Evolutionary conservation across 92 coral and sea anemone species (phyloP).

Genomic region (Epizoanthus scotinus): DNA sequence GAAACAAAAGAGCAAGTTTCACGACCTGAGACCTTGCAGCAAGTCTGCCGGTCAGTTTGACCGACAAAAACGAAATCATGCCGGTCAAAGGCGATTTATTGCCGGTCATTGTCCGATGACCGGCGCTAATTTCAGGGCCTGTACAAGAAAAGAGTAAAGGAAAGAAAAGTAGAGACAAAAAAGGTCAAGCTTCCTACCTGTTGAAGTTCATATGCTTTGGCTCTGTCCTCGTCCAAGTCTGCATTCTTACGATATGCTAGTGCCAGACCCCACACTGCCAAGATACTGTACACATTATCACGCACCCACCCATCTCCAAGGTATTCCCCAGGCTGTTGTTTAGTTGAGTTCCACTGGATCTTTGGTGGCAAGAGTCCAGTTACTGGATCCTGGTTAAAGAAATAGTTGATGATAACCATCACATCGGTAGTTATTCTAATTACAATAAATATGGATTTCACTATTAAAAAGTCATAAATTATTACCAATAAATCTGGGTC

Average conservation of each 20-base stretch:
- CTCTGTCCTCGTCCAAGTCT: constrained; percentile 96
- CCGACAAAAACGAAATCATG: no score
- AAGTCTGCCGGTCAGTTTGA: no score
- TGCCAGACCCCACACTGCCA: constrained; percentile 98
- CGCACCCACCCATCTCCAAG: constrained; percentile 96
- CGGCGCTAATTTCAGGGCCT: no score
- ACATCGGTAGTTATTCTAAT: no score
- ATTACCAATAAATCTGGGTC: no score
- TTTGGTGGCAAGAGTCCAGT: constrained; percentile 95
- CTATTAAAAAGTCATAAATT: no score
- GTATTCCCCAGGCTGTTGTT: constrained; percentile 59
- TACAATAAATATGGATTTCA: no score
- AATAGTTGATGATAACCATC: neutral
- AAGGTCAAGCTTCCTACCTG: constrained; percentile 56
- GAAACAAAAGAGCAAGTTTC: no score
- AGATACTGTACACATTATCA: constrained; percentile 93
- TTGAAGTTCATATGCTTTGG: constrained; percentile 91
- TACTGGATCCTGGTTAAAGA: constrained; percentile 78
- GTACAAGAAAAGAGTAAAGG: no score
- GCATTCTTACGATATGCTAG: constrained; percentile 95
- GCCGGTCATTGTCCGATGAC: no score
- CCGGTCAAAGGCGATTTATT: no score
- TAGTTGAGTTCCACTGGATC: constrained; percentile 65
- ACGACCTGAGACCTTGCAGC: no score
- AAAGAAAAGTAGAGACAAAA: neutral